These are phyloP conservation scores for Macropus fuliginosus DNA, from an alignment of 2,797 vertebrate genomes.

Conservation along the genomic window DNA sequence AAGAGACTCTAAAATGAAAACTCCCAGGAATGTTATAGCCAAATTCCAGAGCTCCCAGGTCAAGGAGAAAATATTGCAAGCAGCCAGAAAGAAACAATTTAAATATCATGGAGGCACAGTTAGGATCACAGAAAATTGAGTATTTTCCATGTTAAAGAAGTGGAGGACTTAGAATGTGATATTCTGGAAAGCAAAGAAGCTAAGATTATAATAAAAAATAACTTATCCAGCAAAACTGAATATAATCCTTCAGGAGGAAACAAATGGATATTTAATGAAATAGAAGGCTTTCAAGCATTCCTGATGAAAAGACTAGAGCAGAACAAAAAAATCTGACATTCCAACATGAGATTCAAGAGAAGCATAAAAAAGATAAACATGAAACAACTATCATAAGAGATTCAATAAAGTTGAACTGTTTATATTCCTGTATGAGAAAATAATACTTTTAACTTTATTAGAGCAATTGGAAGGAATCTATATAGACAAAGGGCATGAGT, in stretches of 20 bases:
- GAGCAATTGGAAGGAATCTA: neutral
- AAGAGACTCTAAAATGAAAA: neutral
- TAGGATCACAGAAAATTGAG: neutral
- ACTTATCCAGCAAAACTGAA: neutral
- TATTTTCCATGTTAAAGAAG: neutral
- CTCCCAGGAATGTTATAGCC: neutral
- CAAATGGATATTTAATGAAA: neutral
- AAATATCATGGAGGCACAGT: neutral
- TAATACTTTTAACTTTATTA: neutral
- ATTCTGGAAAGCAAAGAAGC: neutral
- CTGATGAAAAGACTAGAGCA: neutral
- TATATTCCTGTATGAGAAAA: neutral
- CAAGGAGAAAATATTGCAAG: neutral
- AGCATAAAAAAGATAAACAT: neutral
- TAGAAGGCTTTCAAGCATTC: neutral
- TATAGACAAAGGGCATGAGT: neutral
- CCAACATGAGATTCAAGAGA: neutral
- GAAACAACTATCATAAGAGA: neutral
- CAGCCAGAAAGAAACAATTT: neutral
- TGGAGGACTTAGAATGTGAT: neutral
- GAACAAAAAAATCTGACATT: neutral
- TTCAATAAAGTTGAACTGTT: neutral
- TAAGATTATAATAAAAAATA: neutral
- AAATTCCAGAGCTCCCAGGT: neutral
- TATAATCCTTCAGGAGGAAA: neutral